These are phyloP conservation scores for Sebastes oblongus DNA, from an alignment of 2,797 vertebrate species.

Conservation along the genomic window DNA sequence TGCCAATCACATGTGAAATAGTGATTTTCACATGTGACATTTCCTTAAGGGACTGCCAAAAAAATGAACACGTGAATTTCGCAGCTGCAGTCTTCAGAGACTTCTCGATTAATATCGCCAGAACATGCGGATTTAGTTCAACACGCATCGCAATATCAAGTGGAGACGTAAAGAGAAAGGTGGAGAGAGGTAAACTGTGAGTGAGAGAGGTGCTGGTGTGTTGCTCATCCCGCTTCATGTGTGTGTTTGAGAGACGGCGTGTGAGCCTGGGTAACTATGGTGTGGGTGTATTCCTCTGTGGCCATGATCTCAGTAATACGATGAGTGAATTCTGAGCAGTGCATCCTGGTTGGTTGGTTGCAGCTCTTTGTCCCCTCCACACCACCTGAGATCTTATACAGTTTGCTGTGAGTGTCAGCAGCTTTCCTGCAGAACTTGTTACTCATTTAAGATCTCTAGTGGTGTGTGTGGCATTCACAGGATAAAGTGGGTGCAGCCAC, in stretches of 20 bases:
- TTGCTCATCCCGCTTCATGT: slow-evolving; percentile 31
- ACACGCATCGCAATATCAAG: neutral
- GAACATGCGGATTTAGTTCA: neutral
- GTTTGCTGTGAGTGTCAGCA: slow-evolving; percentile 42
- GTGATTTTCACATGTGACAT: neutral
- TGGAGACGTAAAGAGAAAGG: neutral
- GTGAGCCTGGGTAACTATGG: slow-evolving; percentile 49
- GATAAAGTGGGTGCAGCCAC: slow-evolving; percentile 42
- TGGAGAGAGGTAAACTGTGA: slow-evolving; percentile 14
- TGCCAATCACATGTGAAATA: neutral
- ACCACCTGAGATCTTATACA: slow-evolving; percentile 28
- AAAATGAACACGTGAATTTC: neutral
- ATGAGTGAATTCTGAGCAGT: slow-evolving; percentile 55
- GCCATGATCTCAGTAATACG: slow-evolving; percentile 50
- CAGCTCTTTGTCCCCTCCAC: slow-evolving; percentile 32
- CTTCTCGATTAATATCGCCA: slow-evolving; percentile 1
- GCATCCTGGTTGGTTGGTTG: slow-evolving; percentile 28
- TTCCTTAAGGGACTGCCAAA: too few species aligned
- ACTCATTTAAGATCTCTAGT: slow-evolving; percentile 31
- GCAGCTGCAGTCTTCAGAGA: neutral
- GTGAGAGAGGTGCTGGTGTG: slow-evolving; percentile 23
- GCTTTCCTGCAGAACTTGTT: slow-evolving; percentile 44
- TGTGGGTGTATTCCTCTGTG: slow-evolving; percentile 67
- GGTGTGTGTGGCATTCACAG: slow-evolving; percentile 5
- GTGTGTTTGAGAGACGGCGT: slow-evolving; percentile 33